Evolutionary conservation across 2,113 vertebrate genomes (phyloP), one percentile per base, ranked within the genome.

Genomic region (Psilopogon haemacephalus): DNA sequence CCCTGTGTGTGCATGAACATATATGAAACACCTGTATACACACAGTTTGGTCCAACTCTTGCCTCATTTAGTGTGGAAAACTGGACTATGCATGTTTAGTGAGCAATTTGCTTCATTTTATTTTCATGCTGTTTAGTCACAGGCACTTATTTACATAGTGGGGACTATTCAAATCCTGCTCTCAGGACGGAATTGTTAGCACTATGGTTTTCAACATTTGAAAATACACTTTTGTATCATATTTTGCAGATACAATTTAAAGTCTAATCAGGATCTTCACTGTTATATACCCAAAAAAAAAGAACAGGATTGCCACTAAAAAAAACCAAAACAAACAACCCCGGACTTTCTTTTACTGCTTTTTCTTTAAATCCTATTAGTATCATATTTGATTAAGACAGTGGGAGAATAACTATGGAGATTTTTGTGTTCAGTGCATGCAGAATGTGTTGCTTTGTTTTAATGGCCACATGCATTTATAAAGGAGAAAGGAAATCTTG

Each of bases 11-110:
- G 4, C 44, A 46, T 50, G 60, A 74, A 52, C 10, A 15, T 37
- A 23, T 50, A 76, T 71, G 64, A 64, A 93, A 92, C 84, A 91
- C 78, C 91, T 94, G 86, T 30, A 56, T 59, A 85, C 18, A 85
- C 64, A 74, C 2, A 33, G 28, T 35, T 63, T 85, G 64, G 24
- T 88, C 56, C 48, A 89, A 32, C 56, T 89, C 52, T 42, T 77
- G 56, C n/a, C 35, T 83, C 52, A 88, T 87, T 80, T 67, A 46
- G 9, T 55, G 20, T 28, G 12, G 46, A 68, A 50, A 86, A 44
- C 26, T 50, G 13, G 8, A 15, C 37, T 27, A 3, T 52, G 14
- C 24, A 59, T 9, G 0, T 69, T 90, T 62, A 84, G 56, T 27
- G 52, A 78, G 62, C 9, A 69, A 42, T 90, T 87, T 50, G 9